Evolutionary conservation across 2,113 vertebrate species (phyloP).

Genomic region (Mugil cephalus): DNA sequence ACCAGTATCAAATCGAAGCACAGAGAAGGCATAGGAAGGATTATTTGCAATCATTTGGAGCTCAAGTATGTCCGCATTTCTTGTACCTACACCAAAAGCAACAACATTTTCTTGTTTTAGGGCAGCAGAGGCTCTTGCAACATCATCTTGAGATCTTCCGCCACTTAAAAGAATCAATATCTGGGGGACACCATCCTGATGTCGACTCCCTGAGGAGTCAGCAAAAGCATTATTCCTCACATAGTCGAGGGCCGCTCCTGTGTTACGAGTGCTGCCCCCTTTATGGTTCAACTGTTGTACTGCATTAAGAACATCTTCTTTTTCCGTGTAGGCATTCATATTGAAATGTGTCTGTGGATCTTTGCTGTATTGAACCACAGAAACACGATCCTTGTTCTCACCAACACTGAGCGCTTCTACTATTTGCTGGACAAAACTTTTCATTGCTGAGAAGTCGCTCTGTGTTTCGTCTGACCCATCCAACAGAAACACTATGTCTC

Average conservation of each 20-base stretch:
- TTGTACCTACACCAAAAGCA: constrained; percentile 77
- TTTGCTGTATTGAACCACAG: constrained; percentile 83
- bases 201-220: constrained; percentile 77
- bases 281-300: constrained; percentile 74
- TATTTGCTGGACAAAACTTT: constrained; percentile 85
- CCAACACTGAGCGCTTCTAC: constrained; percentile 77
- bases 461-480: constrained; percentile 82
- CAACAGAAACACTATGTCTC: constrained; percentile 84
- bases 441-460: constrained; percentile 85
- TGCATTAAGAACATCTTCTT: constrained; percentile 70
- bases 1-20: constrained; percentile 72
- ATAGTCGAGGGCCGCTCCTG: constrained; percentile 79
- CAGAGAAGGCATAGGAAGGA: constrained; percentile 79
- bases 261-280: constrained; percentile 76
- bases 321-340: constrained; percentile 76
- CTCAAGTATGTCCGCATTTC: constrained; percentile 83
- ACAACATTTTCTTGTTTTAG: constrained; percentile 76
- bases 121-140: constrained; percentile 67
- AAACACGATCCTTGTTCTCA: constrained; percentile 76
- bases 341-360: constrained; percentile 75
- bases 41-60: constrained; percentile 80
- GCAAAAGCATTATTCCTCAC: constrained; percentile 72
- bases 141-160: constrained; percentile 81
- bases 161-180: constrained; percentile 82
- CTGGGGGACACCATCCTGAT: constrained; percentile 80